These are phyloP conservation scores for Melanargia galathea DNA, from an alignment of 2,888 invertebrate genomes.

Conservation along the genomic window DNA sequence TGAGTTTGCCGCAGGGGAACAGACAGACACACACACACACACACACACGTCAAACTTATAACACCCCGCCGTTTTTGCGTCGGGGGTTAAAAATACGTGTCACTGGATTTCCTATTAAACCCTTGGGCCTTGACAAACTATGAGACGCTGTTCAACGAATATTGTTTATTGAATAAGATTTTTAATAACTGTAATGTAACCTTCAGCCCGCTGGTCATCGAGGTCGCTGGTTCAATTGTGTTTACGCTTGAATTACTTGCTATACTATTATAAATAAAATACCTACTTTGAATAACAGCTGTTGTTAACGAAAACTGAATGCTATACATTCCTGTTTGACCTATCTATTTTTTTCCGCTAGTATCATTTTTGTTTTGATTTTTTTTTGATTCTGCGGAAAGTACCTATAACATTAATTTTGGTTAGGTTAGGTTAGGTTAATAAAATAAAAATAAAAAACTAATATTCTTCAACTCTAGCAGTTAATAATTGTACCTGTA, in stretches of 20 bases:
- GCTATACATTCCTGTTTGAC: neutral
- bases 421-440: too few species aligned
- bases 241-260: conserved; percentile 39
- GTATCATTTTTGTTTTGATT: too few species aligned
- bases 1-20: too few species aligned
- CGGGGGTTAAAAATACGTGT: neutral
- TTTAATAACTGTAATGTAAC: conserved; percentile 31
- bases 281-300: conserved; percentile 15
- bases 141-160: neutral
- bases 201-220: conserved; percentile 32
- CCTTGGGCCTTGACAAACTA: neutral
- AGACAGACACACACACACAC: too few species aligned
- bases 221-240: conserved; percentile 37
- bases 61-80: too few species aligned
- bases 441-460: too few species aligned
- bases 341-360: neutral
- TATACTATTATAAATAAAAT: conserved; percentile 40
- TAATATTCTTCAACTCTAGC: too few species aligned
- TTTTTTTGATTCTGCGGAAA: too few species aligned
- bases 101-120: conserved; percentile 2
- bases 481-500: too few species aligned
- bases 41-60: too few species aligned
- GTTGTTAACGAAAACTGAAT: conserved; percentile 9
- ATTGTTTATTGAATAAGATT: conserved; percentile 23
- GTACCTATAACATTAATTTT: too few species aligned